Base-by-base conservation (phyloP, 2,888 invertebrate genomes). In the Tiliacea citrago region DNA sequence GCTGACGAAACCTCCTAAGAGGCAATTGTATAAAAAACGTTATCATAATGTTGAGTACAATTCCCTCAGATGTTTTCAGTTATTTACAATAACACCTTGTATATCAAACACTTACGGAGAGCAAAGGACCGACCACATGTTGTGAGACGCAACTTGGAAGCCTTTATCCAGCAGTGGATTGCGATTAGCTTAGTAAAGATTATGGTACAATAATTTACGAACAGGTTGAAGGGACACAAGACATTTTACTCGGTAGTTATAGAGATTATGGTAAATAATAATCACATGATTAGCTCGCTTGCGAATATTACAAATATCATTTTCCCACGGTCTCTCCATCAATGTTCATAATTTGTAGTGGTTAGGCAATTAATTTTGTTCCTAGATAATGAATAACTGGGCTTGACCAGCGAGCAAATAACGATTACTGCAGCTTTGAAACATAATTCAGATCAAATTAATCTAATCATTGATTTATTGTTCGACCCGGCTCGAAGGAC, bases 261-360 rank as follows among this genome's bases (percentile, higher is more conserved):
- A 13, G 24, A 53, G n/a, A 83, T 65, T 58, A 73, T 62, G 35
- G 68, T 75, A 60, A 84, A 67, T 60, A 65, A 24, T 75, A 62
- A 66, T 49, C 49, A 53, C 61, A 72, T 16, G 45, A 45, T 60
- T 67, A 21, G 24, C 2, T 81, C 51, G 77, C 63, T 77, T 81
- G 83, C 70, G 73, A 82, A 85, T 77, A 82, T 70, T 51, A 68
- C 69, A 49, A 82, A 67, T 82, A 82, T 57, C n/a, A n/a, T 63
- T 69, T 82, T 82, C 82, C 69, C 82, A 86, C 83, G 75, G 68
- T 67, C 57, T 61, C 39, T 58, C 47, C 69, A n/a, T 51, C 67
- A n/a, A 49, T 29, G 75, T 57, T 49, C 24, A 70, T 73, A 77
- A 77, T 82, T 82, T 72, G 63, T 53, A 47, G 18, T 62, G 53